Conservation (phyloP, 92 coral and sea anemone species). For the Siderastrea siderea region DNA sequence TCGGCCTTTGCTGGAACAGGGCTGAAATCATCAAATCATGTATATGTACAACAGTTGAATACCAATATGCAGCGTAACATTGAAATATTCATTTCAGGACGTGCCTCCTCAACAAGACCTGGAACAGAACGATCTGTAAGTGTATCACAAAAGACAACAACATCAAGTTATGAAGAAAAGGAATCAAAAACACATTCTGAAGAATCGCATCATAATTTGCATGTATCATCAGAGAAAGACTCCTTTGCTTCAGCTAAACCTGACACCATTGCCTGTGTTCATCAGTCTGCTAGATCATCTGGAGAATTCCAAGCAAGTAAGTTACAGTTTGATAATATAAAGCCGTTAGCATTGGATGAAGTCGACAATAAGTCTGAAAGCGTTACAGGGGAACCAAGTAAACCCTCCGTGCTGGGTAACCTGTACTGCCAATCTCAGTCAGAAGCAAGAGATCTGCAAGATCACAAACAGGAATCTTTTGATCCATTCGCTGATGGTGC, state of each 20-base stretch:
- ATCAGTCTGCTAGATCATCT: neutral
- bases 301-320: neutral
- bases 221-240: neutral
- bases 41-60: too few relatives aligned
- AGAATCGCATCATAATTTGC: neutral
- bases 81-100: too few relatives aligned
- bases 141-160: neutral
- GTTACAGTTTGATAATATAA: neutral
- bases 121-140: neutral
- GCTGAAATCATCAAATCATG: too few relatives aligned
- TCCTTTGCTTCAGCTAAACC: neutral
- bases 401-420: neutral
- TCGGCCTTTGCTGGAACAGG: too few relatives aligned
- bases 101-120: neutral
- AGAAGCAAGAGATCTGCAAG: neutral
- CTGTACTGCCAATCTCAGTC: neutral
- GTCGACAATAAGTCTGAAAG: neutral
- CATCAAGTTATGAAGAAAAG: neutral
- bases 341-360: neutral
- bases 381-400: slow-evolving; percentile 6
- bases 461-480: slow-evolving; percentile 33
- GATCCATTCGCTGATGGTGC: slow-evolving; percentile 63
- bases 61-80: too few relatives aligned
- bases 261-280: neutral
- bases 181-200: neutral